Evolutionary conservation across 2,113 vertebrate genomes (phyloP).

Genomic region (Myotis yumanensis): DNA sequence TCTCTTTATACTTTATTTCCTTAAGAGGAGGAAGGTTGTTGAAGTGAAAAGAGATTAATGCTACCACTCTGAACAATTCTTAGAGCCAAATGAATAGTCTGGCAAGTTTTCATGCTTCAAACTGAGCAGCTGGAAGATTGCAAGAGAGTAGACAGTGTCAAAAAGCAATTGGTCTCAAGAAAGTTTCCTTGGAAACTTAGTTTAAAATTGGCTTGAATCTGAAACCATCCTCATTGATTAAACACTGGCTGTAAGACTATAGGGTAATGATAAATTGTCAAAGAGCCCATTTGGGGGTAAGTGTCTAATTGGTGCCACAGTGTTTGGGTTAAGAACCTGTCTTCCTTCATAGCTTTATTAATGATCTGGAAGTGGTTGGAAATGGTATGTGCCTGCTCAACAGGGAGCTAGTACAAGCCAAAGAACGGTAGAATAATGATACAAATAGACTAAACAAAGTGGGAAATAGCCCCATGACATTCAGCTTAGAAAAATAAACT

Average conservation of each 20-base stretch:
- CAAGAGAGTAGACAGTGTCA: background rate
- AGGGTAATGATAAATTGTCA: conserved; percentile 50
- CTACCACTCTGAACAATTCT: conserved; percentile 6
- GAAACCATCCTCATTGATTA: conserved; percentile 57
- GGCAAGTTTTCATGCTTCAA: conserved; percentile 33
- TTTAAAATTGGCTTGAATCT: conserved; percentile 43
- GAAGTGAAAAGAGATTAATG: conserved; percentile 38
- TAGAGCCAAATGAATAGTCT: conserved; percentile 21
- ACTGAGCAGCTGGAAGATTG: background rate
- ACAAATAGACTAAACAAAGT: conserved; percentile 49
- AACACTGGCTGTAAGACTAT: conserved; percentile 28
- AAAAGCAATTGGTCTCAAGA: conserved; percentile 56
- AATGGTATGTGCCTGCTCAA: background rate
- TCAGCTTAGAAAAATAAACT: conserved; percentile 44
- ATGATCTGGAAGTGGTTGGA: conserved; percentile 47
- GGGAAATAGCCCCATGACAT: background rate
- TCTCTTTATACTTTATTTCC: background rate
- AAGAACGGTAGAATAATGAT: conserved; percentile 28
- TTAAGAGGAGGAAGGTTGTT: background rate
- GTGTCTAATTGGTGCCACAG: conserved; percentile 52
- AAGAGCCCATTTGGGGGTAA: conserved; percentile 13
- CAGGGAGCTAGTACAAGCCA: conserved; percentile 1
- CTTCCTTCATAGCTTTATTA: conserved; percentile 58
- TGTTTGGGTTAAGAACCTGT: conserved; percentile 47
- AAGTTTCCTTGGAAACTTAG: conserved; percentile 60